A percentile compares a stretch with the other conserved stretches of the same genome.
These are phyloP conservation scores for Ennomos quercinarius DNA, from an alignment of 2,888 invertebrate species.

Conservation along the genomic window DNA sequence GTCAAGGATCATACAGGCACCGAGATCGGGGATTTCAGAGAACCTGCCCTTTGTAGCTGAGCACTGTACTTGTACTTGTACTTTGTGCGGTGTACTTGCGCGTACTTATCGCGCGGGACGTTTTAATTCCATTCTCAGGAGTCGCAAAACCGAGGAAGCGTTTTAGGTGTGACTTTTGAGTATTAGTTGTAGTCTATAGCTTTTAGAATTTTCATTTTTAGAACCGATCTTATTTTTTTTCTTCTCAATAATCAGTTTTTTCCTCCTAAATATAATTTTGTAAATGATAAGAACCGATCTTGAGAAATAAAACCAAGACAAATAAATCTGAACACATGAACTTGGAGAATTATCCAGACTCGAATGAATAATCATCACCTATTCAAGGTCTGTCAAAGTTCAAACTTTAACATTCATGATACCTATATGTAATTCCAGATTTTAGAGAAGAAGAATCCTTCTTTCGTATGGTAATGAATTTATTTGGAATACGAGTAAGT, in stretches of 20 bases:
- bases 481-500: too few relatives aligned
- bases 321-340: too few relatives aligned
- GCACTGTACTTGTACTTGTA: constrained; percentile 80
- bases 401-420: too few relatives aligned
- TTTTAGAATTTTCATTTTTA: not conserved
- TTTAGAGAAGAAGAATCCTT: too few relatives aligned
- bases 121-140: constrained; percentile 81
- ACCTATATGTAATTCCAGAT: too few relatives aligned
- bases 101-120: constrained; percentile 80
- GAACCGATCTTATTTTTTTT: not conserved
- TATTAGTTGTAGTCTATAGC: not conserved
- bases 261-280: not conserved
- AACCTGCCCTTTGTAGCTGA: constrained; percentile 82
- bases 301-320: too few relatives aligned
- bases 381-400: too few relatives aligned
- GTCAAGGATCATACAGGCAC: constrained; percentile 83
- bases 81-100: constrained; percentile 78
- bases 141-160: constrained; percentile 49
- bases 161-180: constrained; percentile 37
- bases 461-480: too few relatives aligned
- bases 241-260: not conserved
- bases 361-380: too few relatives aligned
- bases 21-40: constrained; percentile 81
- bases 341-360: too few relatives aligned
- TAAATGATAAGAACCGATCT: too few relatives aligned